Evolutionary conservation across 2,113 vertebrate genomes (phyloP), one percentile per base, ranked within the genome.

Genomic region (Ceyx margarethae): DNA sequence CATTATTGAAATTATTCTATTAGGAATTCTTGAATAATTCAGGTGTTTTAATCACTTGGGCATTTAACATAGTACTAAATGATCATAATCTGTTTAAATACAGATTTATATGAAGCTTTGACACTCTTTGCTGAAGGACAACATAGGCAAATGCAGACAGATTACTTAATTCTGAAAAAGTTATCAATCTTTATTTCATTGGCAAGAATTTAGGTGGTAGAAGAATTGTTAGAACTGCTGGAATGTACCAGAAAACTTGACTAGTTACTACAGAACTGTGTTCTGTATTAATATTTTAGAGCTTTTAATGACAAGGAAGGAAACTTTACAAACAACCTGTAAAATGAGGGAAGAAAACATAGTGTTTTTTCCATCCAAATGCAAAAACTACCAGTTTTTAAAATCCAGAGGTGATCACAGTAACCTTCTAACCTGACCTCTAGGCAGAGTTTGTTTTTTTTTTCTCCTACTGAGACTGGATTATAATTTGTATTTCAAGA

Each of bases 1-100:
- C 48, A 53, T 84, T 87, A 74, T 58, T 94, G 37, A 90, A 85
- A 94, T 96, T 89, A 91, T 94, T 94, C 67, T 57, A 76, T 95
- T 92, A 95, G 51, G 76, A 85, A 90, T 82, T 2, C 5, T 94
- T 96, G 50, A 78, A 57, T 95, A 94, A 94, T 94, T 87, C 78
- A 94, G 82, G 37, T 92, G 50, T 89, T 95, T 90, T 93, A 94
- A 95, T 93, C 35, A 25, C 10, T 65, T 86, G 83, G 72, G 56
- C 91, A 93, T 92, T 95, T 86, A 92, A 77, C 57, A 54, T 43
- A 92, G 22, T 56, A 35, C 58, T 91, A 87, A 93, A 71, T 73
- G 56, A 73, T 72, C 53, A 85, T 88, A 10, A 74, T 91, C 45
- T 91, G 85, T 81, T 93, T 78, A 87, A 81, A 69, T 74, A 68